Percentiles rank a stretch among this genome's conserved stretches.
These are phyloP conservation scores for Magallana angulata DNA, from an alignment of 1,140 invertebrate genomes.

Conservation along the genomic window DNA sequence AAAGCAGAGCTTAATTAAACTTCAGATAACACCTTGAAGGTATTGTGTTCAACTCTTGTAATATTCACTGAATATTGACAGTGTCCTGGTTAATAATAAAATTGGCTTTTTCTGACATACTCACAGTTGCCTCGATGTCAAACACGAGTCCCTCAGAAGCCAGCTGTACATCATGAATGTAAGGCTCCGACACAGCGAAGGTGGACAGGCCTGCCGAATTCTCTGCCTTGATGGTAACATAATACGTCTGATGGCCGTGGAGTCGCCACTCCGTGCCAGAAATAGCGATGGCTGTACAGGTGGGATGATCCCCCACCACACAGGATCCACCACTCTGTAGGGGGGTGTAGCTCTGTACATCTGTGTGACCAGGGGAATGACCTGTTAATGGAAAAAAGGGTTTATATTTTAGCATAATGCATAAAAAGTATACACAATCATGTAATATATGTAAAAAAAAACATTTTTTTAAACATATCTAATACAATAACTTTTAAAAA, in stretches of 20 bases:
- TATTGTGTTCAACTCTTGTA: too few relatives aligned
- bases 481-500: too few relatives aligned
- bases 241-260: constrained; percentile 51
- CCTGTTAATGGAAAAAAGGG: constrained; percentile 41
- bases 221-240: constrained; percentile 52
- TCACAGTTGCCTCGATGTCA: constrained; percentile 44
- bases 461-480: too few relatives aligned
- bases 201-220: constrained; percentile 52
- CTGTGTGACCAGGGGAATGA: constrained; percentile 32
- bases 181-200: constrained; percentile 43
- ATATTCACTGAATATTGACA: too few relatives aligned
- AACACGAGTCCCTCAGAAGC: constrained; percentile 52
- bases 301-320: constrained; percentile 39
- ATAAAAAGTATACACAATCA: too few relatives aligned
- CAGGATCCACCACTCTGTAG: constrained; percentile 48
- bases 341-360: constrained; percentile 42
- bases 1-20: too few relatives aligned
- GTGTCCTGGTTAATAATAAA: too few relatives aligned
- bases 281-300: constrained; percentile 53
- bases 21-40: too few relatives aligned
- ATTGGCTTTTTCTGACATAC: background rate
- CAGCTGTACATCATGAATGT: constrained; percentile 52
- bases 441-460: too few relatives aligned
- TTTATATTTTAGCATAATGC: too few relatives aligned
- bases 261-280: constrained; percentile 48